Evolutionary conservation across 1,140 invertebrate species (phyloP).

Genomic region (Aricia agestis): DNA sequence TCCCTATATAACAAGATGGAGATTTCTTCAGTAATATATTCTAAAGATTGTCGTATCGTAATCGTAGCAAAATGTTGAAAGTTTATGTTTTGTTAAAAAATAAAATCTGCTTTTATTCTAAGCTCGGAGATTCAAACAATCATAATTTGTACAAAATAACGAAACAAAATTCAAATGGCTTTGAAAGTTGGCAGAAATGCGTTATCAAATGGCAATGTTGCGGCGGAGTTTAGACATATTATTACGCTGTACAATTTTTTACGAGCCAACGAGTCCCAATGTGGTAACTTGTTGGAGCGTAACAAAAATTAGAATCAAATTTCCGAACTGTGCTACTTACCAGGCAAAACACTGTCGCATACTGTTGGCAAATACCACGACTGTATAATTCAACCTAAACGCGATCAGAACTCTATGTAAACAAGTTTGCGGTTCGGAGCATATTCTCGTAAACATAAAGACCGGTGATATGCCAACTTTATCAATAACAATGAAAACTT

Average conservation of each 20-base stretch:
- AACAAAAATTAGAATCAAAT: constrained; percentile 31
- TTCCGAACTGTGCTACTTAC: constrained; percentile 35
- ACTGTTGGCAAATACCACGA: constrained; percentile 51
- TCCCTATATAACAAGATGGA: not conserved
- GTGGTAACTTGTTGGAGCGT: constrained; percentile 26
- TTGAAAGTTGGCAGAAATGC: not conserved
- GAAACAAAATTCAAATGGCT: not conserved
- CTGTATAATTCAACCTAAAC: constrained; percentile 52
- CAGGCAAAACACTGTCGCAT: constrained; percentile 39
- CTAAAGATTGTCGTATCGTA: too few relatives aligned
- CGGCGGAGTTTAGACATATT: constrained; percentile 4
- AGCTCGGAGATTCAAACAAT: not conserved
- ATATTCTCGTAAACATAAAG: constrained; percentile 64
- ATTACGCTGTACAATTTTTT: constrained; percentile 17
- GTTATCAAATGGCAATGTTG: not conserved
- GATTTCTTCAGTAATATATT: not conserved
- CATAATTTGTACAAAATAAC: not conserved
- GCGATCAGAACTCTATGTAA: constrained; percentile 49
- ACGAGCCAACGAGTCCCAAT: constrained; percentile 17
- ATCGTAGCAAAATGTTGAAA: too few relatives aligned
- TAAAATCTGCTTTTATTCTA: not conserved
- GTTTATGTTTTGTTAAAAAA: not conserved
- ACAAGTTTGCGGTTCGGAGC: constrained; percentile 56
- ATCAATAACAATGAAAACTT: constrained; percentile 54
- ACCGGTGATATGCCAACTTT: constrained; percentile 58